Conservation (phyloP, 2,797 vertebrate species). For the Buceros bicornis region DNA sequence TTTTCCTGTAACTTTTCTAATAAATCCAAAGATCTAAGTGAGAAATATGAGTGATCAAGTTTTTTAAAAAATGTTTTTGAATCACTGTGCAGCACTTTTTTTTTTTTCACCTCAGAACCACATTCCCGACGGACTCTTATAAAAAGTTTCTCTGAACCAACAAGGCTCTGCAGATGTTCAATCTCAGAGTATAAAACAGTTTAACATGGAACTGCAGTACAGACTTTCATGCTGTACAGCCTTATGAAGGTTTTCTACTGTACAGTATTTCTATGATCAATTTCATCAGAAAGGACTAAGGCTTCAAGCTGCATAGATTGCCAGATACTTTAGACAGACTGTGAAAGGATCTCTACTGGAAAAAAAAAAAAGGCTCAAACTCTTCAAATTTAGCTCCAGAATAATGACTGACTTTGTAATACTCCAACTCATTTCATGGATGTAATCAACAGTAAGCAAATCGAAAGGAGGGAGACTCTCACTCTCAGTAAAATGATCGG, state of each 20-base stretch:
- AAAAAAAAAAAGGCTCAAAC: fast-evolving
- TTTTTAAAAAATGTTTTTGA: background rate
- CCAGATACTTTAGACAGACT: background rate
- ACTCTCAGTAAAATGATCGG: background rate
- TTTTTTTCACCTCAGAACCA: background rate
- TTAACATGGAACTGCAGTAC: background rate
- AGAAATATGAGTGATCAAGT: background rate
- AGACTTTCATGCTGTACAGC: background rate
- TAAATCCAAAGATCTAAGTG: background rate
- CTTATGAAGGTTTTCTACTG: background rate
- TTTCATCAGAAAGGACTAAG: background rate
- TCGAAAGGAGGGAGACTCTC: background rate
- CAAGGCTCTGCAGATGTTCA: background rate
- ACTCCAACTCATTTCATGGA: background rate
- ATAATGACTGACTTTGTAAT: background rate
- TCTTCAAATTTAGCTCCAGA: background rate
- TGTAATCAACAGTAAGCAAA: background rate
- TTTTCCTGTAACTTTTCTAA: background rate
- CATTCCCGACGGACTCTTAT: background rate
- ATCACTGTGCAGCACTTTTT: background rate
- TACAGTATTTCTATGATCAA: background rate
- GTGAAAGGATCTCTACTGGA: background rate
- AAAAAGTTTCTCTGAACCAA: background rate
- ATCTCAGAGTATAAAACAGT: background rate
- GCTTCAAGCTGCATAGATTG: background rate